Percentiles rank a stretch among this genome's conserved stretches.
Evolutionary conservation across 2,888 invertebrate genomes (phyloP).

Genomic region (Ptychoptera contaminata): DNA sequence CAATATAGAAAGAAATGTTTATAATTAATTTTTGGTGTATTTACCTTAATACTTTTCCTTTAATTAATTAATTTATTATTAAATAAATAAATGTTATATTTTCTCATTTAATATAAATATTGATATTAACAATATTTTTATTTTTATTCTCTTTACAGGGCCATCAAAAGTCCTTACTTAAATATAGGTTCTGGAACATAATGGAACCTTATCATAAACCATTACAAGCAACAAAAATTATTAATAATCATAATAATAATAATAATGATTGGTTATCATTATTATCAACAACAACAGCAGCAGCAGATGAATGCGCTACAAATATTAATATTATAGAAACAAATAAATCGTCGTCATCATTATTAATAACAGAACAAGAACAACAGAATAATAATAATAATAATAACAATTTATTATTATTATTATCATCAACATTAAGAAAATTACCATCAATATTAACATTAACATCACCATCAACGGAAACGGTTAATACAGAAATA

Average conservation of each 20-base stretch:
- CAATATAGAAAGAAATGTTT: no score
- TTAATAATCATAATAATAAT: no score
- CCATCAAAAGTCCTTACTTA: neutral
- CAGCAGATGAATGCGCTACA: no score
- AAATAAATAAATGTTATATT: no score
- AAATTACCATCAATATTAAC: neutral
- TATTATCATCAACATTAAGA: constrained; percentile 1
- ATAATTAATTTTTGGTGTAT: no score
- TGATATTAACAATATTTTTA: neutral
- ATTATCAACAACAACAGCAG: neutral
- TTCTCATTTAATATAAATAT: neutral
- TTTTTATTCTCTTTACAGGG: neutral
- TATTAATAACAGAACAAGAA: neutral
- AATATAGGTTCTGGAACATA: constrained; percentile 4
- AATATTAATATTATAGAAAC: no score
- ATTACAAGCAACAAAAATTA: neutral
- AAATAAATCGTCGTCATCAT: no score
- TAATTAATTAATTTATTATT: no score
- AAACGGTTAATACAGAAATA: neutral
- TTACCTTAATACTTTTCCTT: no score
- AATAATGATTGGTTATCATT: neutral
- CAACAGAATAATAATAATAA: neutral
- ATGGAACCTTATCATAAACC: constrained; percentile 4
- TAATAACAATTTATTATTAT: neutral
- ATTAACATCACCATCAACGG: neutral